Evolutionary conservation across 2,888 invertebrate genomes (phyloP).

Genomic region (Drosophila setosimentum): DNA sequence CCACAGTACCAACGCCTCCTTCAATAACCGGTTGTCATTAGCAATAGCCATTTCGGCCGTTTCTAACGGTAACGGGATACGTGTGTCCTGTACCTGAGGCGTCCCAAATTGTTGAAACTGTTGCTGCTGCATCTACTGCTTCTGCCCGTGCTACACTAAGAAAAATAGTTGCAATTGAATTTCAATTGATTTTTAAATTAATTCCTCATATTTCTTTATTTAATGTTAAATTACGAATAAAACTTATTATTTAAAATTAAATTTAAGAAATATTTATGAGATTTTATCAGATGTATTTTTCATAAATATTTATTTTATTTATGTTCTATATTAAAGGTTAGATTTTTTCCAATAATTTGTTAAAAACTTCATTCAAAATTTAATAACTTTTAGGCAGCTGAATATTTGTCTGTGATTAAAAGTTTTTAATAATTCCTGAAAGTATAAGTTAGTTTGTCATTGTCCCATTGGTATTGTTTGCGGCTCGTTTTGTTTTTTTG

Average conservation of each 20-base stretch:
- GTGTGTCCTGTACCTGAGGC: not conserved
- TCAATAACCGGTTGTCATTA: conserved; percentile 62
- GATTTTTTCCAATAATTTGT: not conserved
- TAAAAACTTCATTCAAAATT: not conserved
- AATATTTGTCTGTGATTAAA: not conserved
- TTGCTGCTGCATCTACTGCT: not conserved
- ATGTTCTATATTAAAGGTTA: not conserved
- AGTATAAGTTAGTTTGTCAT: not conserved
- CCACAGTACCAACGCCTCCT: not conserved
- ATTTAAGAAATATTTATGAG: not conserved
- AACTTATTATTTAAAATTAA: not conserved
- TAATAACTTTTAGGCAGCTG: not conserved
- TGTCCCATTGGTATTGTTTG: conserved; percentile 32
- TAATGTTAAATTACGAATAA: not conserved
- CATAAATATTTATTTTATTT: not conserved
- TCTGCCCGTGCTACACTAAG: conserved; percentile 2
- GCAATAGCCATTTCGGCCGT: conserved; percentile 60
- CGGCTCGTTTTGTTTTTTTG: conserved; percentile 15
- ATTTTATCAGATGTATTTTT: not conserved
- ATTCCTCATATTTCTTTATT: not conserved
- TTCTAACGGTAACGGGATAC: conserved; percentile 45
- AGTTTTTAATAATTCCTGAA: not conserved
- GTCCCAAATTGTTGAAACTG: conserved; percentile 3
- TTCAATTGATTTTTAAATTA: not conserved
- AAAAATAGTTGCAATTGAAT: not conserved